Conservation (phyloP, 1,140 invertebrate genomes). For the Drosophila bifasciata region DNA sequence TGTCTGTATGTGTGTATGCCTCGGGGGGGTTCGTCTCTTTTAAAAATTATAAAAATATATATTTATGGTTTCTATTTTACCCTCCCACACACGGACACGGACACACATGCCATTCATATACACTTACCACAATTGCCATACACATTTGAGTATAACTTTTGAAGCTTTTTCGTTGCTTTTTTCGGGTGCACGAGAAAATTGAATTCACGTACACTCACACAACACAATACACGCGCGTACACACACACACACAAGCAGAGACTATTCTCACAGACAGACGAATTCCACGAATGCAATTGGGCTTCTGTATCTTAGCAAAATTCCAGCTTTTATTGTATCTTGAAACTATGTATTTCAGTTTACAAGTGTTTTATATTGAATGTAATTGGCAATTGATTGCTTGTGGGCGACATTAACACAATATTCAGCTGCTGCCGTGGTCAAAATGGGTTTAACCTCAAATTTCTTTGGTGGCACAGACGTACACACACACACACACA, state of each 20-base stretch:
- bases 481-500: conserved; percentile 21
- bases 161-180: conserved; percentile 70
- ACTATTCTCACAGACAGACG: conserved; percentile 25
- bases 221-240: conserved; percentile 1
- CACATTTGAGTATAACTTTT: conserved; percentile 80
- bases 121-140: conserved; percentile 82
- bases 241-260: conserved; percentile 39
- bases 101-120: background rate
- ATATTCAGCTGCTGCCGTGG: conserved; percentile 51
- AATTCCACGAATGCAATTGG: conserved; percentile 50
- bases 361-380: conserved; percentile 59
- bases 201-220: conserved; percentile 59
- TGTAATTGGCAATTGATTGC: conserved; percentile 27
- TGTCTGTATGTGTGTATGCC: no score
- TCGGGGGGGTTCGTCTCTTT: no score
- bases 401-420: conserved; percentile 56
- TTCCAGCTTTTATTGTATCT: background rate
- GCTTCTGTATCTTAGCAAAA: conserved; percentile 26
- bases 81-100: no score
- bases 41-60: no score
- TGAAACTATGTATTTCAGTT: background rate
- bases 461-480: conserved; percentile 47
- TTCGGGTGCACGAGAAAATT: conserved; percentile 52
- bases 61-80: no score
- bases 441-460: conserved; percentile 63